These are phyloP conservation scores for Andricus curvator DNA, from an alignment of 2,888 invertebrate species.

Conservation along the genomic window DNA sequence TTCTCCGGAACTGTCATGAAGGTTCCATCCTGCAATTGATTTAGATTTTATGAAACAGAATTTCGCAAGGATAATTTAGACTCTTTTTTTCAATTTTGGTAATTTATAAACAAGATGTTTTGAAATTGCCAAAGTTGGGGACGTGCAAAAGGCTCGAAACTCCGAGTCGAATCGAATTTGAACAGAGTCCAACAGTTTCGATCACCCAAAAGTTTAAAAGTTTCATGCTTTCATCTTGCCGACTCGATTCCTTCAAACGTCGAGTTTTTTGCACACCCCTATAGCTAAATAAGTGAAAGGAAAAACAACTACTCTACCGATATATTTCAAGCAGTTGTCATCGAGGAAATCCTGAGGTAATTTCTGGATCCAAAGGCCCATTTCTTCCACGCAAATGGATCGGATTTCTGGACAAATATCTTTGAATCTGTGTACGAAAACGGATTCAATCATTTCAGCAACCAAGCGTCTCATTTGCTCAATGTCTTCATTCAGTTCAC, in stretches of 20 bases:
- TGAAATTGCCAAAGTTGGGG: no score
- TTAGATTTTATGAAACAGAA: conserved; percentile 5
- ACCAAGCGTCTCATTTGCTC: conserved; percentile 99
- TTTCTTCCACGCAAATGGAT: conserved; percentile 98
- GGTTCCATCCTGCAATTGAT: conserved; percentile 87
- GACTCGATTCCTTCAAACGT: no score
- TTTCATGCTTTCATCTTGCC: no score
- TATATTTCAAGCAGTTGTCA: conserved; percentile 99
- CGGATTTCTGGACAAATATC: conserved; percentile 98
- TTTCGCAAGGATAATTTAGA: no score
- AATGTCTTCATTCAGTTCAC: conserved; percentile 98
- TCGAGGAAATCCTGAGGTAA: conserved; percentile 99
- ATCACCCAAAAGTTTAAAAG: no score
- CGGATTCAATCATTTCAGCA: conserved; percentile 99
- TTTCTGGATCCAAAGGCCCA: conserved; percentile 99
- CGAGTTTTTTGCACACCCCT: no score
- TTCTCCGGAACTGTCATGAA: conserved; percentile 98
- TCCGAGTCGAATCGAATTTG: no score
- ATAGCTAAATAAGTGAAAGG: background rate
- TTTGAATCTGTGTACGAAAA: conserved; percentile 97
- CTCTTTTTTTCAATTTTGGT: no score
- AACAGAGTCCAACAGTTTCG: no score
- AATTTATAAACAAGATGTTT: no score
- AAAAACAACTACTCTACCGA: conserved; percentile 80
- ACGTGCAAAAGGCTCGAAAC: no score